phyloP scores from a whole-genome alignment of 2,113 vertebrate genomes.

The Pionites leucogaster region DNA sequence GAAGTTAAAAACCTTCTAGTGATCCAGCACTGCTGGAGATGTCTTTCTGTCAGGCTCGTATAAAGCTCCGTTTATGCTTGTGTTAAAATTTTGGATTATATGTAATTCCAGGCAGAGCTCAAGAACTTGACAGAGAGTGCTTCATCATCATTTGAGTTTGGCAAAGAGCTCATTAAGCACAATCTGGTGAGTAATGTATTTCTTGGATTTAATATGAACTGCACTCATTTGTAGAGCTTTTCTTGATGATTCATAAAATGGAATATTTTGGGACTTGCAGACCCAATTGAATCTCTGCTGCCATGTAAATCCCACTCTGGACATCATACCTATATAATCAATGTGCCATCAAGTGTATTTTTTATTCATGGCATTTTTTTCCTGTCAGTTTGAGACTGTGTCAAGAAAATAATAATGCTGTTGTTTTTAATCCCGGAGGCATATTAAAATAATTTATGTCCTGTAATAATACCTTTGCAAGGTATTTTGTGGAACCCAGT shows the following conservation, averaged over 20 bases:
- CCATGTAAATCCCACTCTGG: not conserved
- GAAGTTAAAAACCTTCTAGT: not conserved
- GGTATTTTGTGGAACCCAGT: not conserved
- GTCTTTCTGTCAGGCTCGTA: not conserved
- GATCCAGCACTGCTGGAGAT: not conserved
- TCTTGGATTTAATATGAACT: not conserved
- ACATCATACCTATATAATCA: not conserved
- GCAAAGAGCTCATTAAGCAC: constrained; percentile 96
- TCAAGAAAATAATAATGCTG: not conserved
- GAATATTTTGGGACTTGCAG: not conserved
- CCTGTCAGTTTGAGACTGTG: not conserved
- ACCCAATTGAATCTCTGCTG: not conserved
- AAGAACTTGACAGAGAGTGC: constrained; percentile 92
- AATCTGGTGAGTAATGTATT: constrained; percentile 85
- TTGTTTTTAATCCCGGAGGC: not conserved
- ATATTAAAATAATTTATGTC: not conserved
- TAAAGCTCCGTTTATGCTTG: not conserved
- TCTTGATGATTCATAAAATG: not conserved
- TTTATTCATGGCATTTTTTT: not conserved
- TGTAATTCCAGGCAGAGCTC: constrained; percentile 85
- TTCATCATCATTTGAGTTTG: constrained; percentile 94
- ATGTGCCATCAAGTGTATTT: not conserved
- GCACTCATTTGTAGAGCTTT: not conserved
- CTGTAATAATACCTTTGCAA: not conserved
- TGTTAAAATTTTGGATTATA: constrained; percentile 25